phyloP scores from a whole-genome alignment of 1,140 invertebrate species.

The Choristoneura fumiferana region DNA sequence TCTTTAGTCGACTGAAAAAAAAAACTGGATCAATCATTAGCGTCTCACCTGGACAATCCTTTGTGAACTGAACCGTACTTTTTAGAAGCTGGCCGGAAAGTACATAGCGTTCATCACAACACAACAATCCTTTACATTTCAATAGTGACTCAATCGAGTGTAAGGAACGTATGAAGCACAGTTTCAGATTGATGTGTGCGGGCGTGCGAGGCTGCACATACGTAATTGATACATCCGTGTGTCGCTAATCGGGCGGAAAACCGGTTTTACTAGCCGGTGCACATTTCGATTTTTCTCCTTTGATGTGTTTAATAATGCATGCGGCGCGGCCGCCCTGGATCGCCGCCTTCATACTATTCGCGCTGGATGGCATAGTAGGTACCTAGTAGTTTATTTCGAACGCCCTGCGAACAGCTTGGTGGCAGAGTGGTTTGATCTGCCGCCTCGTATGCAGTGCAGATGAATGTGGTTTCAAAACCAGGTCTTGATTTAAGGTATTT shows the following conservation, averaged over 20 bases:
- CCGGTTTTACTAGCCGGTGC: constrained; percentile 67
- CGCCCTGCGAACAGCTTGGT: too few species aligned
- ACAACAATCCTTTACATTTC: constrained; percentile 9
- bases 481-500: too few species aligned
- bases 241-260: constrained; percentile 68
- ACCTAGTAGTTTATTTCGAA: too few species aligned
- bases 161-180: constrained; percentile 11
- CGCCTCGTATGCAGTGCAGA: too few species aligned
- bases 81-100: too few species aligned
- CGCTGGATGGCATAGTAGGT: too few species aligned
- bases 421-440: too few species aligned
- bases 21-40: too few species aligned
- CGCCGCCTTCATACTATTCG: constrained; percentile 38
- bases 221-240: constrained; percentile 65
- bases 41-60: too few species aligned
- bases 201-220: constrained; percentile 41
- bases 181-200: constrained; percentile 21
- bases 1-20: too few species aligned
- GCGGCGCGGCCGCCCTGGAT: constrained; percentile 36
- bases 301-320: constrained; percentile 77
- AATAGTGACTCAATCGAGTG: constrained; percentile 13
- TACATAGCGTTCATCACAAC: neutral
- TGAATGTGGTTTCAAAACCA: too few species aligned
- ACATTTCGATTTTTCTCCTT: constrained; percentile 77
- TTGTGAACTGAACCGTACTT: too few species aligned